Evolutionary conservation across 2,113 vertebrate species (phyloP).

Genomic region (Vidua macroura): DNA sequence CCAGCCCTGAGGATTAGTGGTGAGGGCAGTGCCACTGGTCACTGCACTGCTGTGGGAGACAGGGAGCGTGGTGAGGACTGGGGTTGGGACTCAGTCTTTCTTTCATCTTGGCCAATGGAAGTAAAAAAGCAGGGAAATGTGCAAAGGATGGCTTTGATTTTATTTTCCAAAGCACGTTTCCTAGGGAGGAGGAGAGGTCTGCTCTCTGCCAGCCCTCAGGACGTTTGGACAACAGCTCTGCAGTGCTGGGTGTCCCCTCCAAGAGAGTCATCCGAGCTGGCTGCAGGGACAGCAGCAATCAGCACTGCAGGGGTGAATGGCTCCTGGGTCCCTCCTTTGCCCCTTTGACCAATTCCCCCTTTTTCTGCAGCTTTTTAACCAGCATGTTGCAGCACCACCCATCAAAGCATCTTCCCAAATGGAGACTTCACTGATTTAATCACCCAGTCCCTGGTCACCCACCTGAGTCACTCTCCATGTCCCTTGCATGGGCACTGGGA

Average conservation of each 20-base stretch:
- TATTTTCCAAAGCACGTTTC: not conserved
- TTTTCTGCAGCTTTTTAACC: not conserved
- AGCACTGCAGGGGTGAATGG: rapidly evolving
- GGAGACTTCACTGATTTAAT: not conserved
- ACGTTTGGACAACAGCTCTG: rapidly evolving
- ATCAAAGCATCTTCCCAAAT: not conserved
- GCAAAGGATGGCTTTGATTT: not conserved
- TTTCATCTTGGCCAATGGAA: not conserved
- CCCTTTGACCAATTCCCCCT: not conserved
- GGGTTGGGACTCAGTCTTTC: not conserved
- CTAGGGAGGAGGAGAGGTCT: not conserved
- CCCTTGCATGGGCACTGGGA: not conserved
- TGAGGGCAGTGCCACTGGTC: not conserved
- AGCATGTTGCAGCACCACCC: not conserved
- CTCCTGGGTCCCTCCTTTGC: not conserved
- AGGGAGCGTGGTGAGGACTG: not conserved
- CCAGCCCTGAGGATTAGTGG: not conserved
- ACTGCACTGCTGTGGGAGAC: not conserved
- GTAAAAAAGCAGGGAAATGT: not conserved
- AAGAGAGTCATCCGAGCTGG: not conserved
- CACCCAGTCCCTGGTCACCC: not conserved
- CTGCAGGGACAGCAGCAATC: not conserved
- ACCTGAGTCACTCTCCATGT: not conserved
- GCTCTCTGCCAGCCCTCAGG: not conserved
- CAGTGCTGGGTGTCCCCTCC: not conserved